phyloP scores from a whole-genome alignment of 2,113 vertebrate species.

The Polypterus bichir region DNA sequence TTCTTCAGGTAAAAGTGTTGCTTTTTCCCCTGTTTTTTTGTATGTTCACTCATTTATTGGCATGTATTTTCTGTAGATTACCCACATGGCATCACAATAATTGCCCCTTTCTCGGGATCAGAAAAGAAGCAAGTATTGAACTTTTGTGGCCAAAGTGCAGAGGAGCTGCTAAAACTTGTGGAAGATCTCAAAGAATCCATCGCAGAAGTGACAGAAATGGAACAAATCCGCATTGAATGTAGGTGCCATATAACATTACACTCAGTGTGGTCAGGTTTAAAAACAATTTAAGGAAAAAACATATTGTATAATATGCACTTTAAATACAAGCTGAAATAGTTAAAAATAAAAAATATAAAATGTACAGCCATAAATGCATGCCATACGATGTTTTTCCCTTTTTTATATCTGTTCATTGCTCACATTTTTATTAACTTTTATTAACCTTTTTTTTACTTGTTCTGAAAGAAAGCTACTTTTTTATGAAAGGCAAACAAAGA shows the following conservation, averaged over 20 bases:
- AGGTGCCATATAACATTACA: slow-evolving; percentile 33
- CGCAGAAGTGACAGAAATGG: slow-evolving; percentile 93
- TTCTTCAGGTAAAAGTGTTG: not conserved
- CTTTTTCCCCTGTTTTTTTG: not conserved
- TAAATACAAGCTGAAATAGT: too few species aligned
- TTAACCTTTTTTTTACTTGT: too few species aligned
- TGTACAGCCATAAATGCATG: too few species aligned
- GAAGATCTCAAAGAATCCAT: slow-evolving; percentile 95
- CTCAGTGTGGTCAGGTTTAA: too few species aligned
- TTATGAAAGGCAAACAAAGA: too few species aligned
- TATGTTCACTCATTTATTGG: not conserved
- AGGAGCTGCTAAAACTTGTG: slow-evolving; percentile 92
- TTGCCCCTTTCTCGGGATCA: slow-evolving; percentile 82
- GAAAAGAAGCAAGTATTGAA: slow-evolving; percentile 94
- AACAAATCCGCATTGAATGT: slow-evolving; percentile 97
- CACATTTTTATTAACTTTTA: too few species aligned
- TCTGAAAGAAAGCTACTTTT: too few species aligned
- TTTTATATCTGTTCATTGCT: too few species aligned
- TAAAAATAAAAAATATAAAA: too few species aligned
- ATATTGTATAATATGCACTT: too few species aligned
- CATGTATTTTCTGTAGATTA: slow-evolving; percentile 60
- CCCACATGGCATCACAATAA: slow-evolving; percentile 88
- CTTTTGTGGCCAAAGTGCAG: slow-evolving; percentile 85
- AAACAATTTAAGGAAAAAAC: too few species aligned
- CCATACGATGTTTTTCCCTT: too few species aligned